phyloP scores from a whole-genome alignment of 2,888 invertebrate species.

The Luperina nickerlii region DNA sequence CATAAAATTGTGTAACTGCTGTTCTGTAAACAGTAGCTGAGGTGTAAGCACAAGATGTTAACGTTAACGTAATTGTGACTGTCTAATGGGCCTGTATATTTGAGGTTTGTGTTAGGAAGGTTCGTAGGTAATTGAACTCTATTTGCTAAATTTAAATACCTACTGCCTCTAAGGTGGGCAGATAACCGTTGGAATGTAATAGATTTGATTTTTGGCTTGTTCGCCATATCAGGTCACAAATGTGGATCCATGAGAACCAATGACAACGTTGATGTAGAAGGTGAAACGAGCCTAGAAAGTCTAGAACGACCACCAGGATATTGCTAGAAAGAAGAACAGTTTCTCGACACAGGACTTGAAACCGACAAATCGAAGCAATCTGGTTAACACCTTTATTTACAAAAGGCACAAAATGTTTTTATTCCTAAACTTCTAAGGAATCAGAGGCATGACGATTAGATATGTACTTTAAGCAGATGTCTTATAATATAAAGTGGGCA shows the following conservation, averaged over 20 bases:
- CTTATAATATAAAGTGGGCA: slow-evolving; percentile 17
- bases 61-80: slow-evolving; percentile 51
- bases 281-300: not conserved
- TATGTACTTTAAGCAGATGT: slow-evolving; percentile 13
- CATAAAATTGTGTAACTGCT: slow-evolving; percentile 61
- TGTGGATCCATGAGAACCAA: not conserved
- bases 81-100: slow-evolving; percentile 49
- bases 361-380: not conserved
- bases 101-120: slow-evolving; percentile 40
- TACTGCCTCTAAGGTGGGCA: not conserved
- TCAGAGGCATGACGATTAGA: slow-evolving; percentile 1
- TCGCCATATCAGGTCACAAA: not conserved
- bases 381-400: not conserved
- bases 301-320: not conserved
- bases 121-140: slow-evolving; percentile 42
- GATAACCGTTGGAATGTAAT: not conserved
- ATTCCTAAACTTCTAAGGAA: not conserved
- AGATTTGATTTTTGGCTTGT: not conserved
- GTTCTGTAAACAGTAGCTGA: slow-evolving; percentile 52
- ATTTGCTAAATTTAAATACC: slow-evolving; percentile 34
- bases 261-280: not conserved
- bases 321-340: not conserved
- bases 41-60: slow-evolving; percentile 50
- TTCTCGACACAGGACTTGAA: not conserved
- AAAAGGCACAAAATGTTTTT: not conserved